Conservation (phyloP, 92 coral and sea anemone genomes). For the Isaurus tuberculatus region DNA sequence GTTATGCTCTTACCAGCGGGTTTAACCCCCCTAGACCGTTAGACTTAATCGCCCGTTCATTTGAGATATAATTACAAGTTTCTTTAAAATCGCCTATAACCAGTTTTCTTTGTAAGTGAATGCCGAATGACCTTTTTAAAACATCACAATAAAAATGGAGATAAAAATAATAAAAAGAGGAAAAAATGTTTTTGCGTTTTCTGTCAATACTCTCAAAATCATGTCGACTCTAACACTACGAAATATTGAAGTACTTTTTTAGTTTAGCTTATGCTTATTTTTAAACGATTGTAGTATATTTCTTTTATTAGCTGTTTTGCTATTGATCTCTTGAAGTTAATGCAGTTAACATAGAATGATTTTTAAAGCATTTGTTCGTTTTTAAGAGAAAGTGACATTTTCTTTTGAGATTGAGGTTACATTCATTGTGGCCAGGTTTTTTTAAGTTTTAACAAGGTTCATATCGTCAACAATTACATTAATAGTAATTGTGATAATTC, state of each 20-base stretch:
- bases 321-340: slow-evolving; percentile 27
- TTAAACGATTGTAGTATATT: slow-evolving; percentile 7
- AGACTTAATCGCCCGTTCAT: slow-evolving; percentile 13
- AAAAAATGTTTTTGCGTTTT: background rate
- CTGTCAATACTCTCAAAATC: too few relatives aligned
- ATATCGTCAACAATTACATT: slow-evolving; percentile 4
- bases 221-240: too few relatives aligned
- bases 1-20: slow-evolving; percentile 29
- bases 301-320: slow-evolving; percentile 27
- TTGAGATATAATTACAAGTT: background rate
- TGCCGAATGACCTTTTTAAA: background rate
- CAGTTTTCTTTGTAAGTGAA: background rate
- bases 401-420: background rate
- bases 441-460: background rate
- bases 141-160: background rate
- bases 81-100: background rate
- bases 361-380: slow-evolving; percentile 15
- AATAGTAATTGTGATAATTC: background rate
- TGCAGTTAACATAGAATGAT: slow-evolving; percentile 15
- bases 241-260: background rate
- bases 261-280: background rate
- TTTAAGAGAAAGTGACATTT: slow-evolving; percentile 10
- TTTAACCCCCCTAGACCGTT: background rate
- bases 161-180: background rate
- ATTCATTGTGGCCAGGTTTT: background rate